These are phyloP conservation scores for Octopus bimaculoides DNA, from an alignment of 1,140 invertebrate species.

Conservation along the genomic window DNA sequence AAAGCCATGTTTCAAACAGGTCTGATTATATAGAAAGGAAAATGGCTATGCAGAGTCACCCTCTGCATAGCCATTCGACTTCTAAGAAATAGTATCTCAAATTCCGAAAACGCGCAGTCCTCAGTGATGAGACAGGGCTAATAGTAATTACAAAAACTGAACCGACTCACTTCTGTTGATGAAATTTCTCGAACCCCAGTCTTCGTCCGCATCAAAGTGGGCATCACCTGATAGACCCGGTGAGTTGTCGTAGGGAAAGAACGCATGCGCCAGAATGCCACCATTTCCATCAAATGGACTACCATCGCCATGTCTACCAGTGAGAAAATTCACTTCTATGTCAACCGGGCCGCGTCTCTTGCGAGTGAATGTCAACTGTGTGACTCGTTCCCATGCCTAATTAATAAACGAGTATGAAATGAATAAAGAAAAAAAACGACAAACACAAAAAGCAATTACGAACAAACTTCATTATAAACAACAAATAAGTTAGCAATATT, in stretches of 20 bases:
- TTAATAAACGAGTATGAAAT: neutral
- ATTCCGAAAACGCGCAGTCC: too few relatives aligned
- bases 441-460: neutral
- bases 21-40: too few relatives aligned
- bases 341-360: neutral
- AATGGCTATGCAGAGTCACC: too few relatives aligned
- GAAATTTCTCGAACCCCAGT: slow-evolving; percentile 19
- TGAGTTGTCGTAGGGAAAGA: slow-evolving; percentile 4
- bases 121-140: too few relatives aligned
- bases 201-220: slow-evolving; percentile 39
- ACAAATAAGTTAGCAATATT: neutral
- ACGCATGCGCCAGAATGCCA: slow-evolving; percentile 14
- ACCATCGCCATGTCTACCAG: slow-evolving; percentile 4
- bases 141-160: neutral
- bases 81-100: too few relatives aligned
- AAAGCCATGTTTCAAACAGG: too few relatives aligned
- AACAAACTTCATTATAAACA: neutral
- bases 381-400: neutral
- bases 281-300: slow-evolving; percentile 6
- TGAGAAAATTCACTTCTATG: neutral
- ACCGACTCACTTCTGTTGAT: neutral
- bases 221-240: slow-evolving; percentile 59
- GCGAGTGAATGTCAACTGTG: neutral
- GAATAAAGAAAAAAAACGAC: too few relatives aligned
- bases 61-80: too few relatives aligned